Base-by-base conservation (phyloP, 2,113 vertebrate genomes). In the Steatornis caripensis region DNA sequence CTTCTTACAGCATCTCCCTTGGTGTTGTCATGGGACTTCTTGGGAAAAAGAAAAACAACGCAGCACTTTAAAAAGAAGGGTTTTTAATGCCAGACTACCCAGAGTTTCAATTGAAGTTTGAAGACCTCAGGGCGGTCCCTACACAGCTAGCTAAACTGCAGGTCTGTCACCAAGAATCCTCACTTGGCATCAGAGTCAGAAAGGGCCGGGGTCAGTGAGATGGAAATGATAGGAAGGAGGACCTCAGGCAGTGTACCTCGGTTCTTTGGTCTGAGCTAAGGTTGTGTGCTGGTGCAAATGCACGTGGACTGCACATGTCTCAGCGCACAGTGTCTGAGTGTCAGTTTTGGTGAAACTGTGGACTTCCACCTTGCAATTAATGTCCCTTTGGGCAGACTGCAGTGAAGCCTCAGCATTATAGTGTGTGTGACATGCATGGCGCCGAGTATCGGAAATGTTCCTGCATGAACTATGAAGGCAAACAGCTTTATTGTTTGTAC, bases 221-320 rank as follows among this genome's bases (percentile, higher is more conserved):
- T 53, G 49, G n/a, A 43, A 43, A n/a, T 26, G 24, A n/a, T 21
- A 26, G 32, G 18, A 49, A 34, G 27, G 43, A 64, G 34, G 32
- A 54, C n/a, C 24, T 84, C 15, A 15, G 46, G 24, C 57, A 36
- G 36, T 1, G 20, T 48, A 30, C 51, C 41, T 65, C 23, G 23
- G 30, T 41, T 76, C 57, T 45, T 27, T 12, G 30, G 48, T 27
- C 65, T 43, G 36, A 58, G 20, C 37, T 46, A 6, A n/a, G 43
- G 11, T 23, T 48, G 39, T 69, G 3, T 10, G 19, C 19, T 48
- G n/a, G 21, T 53, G 23, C 37, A n/a, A 46, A 23, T n/a, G 27
- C 32, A 9, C 0, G 0, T 15, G n/a, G 34, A 21, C 57, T 68
- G 43, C 32, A 21, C 0, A 1, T 49, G 39, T 64, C 45, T 75